Evolutionary conservation across 2,888 invertebrate genomes (phyloP), one percentile per base, ranked within the genome.

Genomic region (Orthosia gracilis): DNA sequence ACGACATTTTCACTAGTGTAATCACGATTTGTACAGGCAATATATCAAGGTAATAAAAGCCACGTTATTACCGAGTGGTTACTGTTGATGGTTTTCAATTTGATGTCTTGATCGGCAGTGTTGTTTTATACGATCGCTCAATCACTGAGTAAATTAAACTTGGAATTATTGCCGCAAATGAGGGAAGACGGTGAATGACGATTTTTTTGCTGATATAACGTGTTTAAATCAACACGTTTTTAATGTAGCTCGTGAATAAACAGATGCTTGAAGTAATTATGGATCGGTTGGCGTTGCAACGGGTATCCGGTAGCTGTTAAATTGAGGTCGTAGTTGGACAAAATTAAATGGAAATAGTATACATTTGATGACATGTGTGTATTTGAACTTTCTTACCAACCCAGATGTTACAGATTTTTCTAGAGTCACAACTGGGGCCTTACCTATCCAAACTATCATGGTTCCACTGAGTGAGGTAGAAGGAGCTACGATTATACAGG

Each of bases 1-100:
- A 94, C 94, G 96, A 96, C 96, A 96, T 95, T 95, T 96, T 95
- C 96, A 96, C 96, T 96, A 94, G 94, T 89, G 93, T 95, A 95
- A 95, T 95, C 95, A 95, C 93, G 94, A 94, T 93, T 93, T 92
- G 94, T 94, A 94, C 93, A 92, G 92, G 94, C 93, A 93, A 95
- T 94, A 94, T 93, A 95, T 95, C 95, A 95, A 94, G 90, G 92
- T 92, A 93, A 95, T 95, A 94, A 94, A 94, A 89, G 91, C 88
- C 89, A 91, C 88, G 92, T 94, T 95, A 94, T 93, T 91, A 92
- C 88, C 72, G 85, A 82, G 89, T 88, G 90, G 91, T 89, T 89
- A 91, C 91, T 89, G 92, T 87, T 92, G 94, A 93, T 94, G 94
- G 91, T 95, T 95, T 95, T 95, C 95, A 95, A 95, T 96, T 95